A percentile compares a stretch with the other conserved stretches of the same genome.
These are phyloP conservation scores for Akabosia matsudoensis DNA, from an alignment of 1,140 invertebrate species.

Conservation along the genomic window DNA sequence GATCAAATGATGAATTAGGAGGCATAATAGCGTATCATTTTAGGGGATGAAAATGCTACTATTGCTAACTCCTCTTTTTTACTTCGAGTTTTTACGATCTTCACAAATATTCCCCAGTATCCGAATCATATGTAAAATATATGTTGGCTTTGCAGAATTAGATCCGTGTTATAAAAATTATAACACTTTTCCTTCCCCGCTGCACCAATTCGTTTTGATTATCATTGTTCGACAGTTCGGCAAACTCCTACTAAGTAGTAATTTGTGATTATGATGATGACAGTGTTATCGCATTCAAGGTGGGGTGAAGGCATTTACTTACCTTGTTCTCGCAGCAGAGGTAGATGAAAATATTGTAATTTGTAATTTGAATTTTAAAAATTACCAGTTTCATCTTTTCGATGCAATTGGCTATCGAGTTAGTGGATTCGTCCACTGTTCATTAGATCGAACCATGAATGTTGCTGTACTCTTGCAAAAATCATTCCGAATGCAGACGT, in stretches of 20 bases:
- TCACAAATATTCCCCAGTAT: background rate
- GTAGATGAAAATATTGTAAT: background rate
- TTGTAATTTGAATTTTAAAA: background rate
- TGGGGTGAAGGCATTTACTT: no score
- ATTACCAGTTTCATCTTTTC: background rate
- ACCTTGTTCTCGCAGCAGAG: background rate
- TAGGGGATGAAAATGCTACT: background rate
- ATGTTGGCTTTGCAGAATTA: background rate
- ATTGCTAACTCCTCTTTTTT: background rate
- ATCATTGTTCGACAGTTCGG: background rate
- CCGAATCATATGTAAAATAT: background rate
- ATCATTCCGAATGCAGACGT: no score
- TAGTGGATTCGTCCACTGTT: no score
- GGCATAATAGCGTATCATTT: background rate
- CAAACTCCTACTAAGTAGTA: background rate
- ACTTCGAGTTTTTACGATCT: background rate
- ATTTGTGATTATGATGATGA: background rate
- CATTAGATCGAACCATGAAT: no score
- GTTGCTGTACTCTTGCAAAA: no score
- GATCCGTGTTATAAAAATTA: no score
- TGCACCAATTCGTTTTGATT: background rate
- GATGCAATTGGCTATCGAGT: no score
- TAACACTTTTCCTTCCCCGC: background rate
- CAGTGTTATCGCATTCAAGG: background rate
- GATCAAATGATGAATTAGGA: background rate